These are phyloP conservation scores for Tyrophagus putrescentiae DNA, from an alignment of 1,140 invertebrate genomes.

Conservation along the genomic window DNA sequence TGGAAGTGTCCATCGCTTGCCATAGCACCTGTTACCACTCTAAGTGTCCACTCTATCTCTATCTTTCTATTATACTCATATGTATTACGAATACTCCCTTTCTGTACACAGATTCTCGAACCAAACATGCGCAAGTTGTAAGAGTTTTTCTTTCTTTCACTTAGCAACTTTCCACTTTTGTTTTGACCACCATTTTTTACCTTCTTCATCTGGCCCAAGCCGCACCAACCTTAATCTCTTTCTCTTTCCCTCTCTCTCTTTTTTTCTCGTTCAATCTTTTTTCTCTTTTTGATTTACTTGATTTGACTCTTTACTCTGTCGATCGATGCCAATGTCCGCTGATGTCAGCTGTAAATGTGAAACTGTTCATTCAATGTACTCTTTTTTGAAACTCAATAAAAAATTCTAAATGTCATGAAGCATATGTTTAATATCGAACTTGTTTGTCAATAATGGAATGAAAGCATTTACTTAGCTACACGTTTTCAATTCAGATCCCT, in stretches of 20 bases:
- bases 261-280: background rate
- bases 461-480: too few species aligned
- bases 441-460: too few species aligned
- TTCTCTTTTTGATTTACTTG: background rate
- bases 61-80: background rate
- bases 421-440: too few species aligned
- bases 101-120: background rate
- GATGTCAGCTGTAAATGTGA: background rate
- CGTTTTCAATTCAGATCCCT: too few species aligned
- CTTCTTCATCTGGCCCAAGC: too few species aligned
- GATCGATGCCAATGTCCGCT: background rate
- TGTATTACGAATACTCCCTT: constrained; percentile 1
- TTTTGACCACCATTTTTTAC: background rate
- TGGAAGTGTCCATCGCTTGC: too few species aligned
- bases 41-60: background rate
- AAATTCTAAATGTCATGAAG: too few species aligned
- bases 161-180: background rate
- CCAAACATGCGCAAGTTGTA: background rate
- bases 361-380: too few species aligned
- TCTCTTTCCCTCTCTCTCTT: background rate
- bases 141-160: too few species aligned
- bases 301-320: background rate
- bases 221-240: background rate
- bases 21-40: background rate
- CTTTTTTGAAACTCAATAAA: too few species aligned